phyloP scores from a whole-genome alignment of 2,797 vertebrate species.

The Pteropus rufus region DNA sequence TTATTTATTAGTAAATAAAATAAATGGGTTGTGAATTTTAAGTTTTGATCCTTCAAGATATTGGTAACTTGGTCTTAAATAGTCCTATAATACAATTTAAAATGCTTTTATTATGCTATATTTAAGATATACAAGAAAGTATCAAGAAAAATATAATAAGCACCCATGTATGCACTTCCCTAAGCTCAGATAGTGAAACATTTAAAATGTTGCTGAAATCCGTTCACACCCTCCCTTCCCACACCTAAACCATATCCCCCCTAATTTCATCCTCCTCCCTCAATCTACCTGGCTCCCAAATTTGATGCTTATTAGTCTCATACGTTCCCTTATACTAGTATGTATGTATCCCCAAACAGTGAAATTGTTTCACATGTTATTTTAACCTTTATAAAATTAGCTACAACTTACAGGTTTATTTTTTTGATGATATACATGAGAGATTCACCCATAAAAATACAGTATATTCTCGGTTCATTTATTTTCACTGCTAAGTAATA shows the following conservation, averaged over 20 bases:
- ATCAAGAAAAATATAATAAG: background rate
- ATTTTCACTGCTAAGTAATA: background rate
- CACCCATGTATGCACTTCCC: background rate
- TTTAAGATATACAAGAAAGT: background rate
- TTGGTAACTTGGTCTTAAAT: background rate
- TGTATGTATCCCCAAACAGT: background rate
- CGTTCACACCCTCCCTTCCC: background rate
- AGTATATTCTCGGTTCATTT: background rate
- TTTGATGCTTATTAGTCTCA: background rate
- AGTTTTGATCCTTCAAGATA: slow-evolving; percentile 11
- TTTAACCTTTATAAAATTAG: slow-evolving; percentile 17
- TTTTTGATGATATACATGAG: background rate
- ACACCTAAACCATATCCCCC: background rate
- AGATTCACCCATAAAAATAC: background rate
- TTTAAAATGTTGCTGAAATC: background rate
- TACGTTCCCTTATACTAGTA: background rate
- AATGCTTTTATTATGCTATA: background rate
- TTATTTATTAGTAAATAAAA: background rate
- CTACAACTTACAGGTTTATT: background rate
- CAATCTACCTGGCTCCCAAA: background rate
- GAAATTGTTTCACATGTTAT: background rate
- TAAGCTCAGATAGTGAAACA: background rate
- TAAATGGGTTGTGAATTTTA: background rate
- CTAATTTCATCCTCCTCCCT: background rate
- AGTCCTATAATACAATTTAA: background rate